Evolutionary conservation across 2,797 vertebrate species (phyloP).

Genomic region (Nothura maculosa): DNA sequence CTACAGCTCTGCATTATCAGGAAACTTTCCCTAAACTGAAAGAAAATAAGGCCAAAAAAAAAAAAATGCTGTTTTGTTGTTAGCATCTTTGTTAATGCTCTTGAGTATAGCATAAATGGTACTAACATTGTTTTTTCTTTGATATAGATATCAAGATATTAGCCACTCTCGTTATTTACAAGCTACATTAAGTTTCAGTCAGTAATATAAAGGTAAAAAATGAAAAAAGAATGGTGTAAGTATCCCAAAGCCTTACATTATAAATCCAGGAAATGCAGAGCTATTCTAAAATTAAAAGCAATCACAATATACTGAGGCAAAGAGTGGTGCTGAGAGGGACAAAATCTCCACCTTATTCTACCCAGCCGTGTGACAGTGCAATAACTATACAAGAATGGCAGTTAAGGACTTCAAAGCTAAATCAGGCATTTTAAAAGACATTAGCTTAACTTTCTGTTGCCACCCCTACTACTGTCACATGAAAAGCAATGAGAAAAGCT

Average conservation of each 20-base stretch:
- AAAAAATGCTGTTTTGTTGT: neutral
- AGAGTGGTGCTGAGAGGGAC: neutral
- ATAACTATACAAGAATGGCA: neutral
- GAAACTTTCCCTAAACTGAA: neutral
- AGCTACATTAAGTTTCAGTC: neutral
- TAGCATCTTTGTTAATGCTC: slow-evolving; percentile 6
- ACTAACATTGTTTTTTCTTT: neutral
- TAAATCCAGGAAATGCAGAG: slow-evolving; percentile 4
- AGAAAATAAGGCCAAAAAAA: neutral
- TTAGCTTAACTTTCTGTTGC: neutral
- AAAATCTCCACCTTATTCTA: neutral
- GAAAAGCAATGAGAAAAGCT: neutral
- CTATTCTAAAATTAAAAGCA: neutral
- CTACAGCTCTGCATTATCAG: neutral
- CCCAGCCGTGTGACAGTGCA: neutral
- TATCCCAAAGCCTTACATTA: neutral
- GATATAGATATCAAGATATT: slow-evolving; percentile 34
- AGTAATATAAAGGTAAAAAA: slow-evolving; percentile 5
- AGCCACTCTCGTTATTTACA: slow-evolving; percentile 18
- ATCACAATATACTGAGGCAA: neutral
- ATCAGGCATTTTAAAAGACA: neutral
- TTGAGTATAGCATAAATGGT: neutral
- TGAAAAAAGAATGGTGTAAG: neutral
- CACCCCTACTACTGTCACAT: neutral
- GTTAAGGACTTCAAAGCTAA: neutral